Evolutionary conservation across 2,113 vertebrate genomes (phyloP).

Genomic region (Anser brachyrhynchus): DNA sequence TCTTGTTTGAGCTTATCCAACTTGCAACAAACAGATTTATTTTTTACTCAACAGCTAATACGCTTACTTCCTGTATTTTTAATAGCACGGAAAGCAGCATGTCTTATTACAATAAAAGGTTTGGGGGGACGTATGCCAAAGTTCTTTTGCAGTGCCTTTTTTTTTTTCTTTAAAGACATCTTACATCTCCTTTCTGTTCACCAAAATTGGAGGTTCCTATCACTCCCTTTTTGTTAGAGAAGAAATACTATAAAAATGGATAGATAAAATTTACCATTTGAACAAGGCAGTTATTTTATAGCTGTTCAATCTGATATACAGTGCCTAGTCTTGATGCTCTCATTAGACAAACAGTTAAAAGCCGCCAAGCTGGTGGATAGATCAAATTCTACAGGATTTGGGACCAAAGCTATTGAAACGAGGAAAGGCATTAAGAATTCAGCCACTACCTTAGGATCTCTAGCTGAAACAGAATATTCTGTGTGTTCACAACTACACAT

Average conservation of each 20-base stretch:
- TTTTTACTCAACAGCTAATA: background rate
- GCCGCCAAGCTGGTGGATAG: background rate
- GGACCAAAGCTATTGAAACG: background rate
- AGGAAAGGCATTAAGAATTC: constrained; percentile 20
- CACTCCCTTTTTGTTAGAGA: background rate
- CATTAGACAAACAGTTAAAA: constrained; percentile 53
- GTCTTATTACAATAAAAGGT: background rate
- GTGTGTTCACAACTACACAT: background rate
- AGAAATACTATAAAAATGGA: background rate
- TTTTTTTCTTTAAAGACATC: background rate
- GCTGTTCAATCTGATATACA: background rate
- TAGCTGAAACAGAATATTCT: constrained; percentile 37
- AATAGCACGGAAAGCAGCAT: background rate
- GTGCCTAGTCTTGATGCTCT: background rate
- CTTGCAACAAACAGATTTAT: background rate
- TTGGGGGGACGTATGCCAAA: background rate
- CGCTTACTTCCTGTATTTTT: background rate
- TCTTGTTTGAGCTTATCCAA: background rate
- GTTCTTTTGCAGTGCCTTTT: background rate
- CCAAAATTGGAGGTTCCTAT: constrained; percentile 1
- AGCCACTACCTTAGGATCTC: background rate
- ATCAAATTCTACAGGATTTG: constrained; percentile 21
- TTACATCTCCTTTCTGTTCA: background rate
- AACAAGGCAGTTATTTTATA: background rate
- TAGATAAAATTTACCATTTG: constrained; percentile 8